Base-by-base conservation (phyloP, 2,888 invertebrate species). In the Parascotia fuliginaria region DNA sequence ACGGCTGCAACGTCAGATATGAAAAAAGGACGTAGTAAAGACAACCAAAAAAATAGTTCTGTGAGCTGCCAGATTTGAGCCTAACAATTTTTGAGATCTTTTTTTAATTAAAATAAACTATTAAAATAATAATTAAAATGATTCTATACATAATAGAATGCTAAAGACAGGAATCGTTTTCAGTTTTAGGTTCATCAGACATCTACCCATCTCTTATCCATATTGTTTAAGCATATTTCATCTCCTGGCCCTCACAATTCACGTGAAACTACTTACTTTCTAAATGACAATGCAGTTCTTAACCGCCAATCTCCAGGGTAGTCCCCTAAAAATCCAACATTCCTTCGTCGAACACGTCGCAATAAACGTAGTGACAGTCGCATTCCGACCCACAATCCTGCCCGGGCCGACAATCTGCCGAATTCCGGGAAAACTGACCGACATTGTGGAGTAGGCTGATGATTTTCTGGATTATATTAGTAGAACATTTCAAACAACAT, bases 351-450 rank as follows among this genome's bases (percentile, higher is more conserved):
- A 83, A 84, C 81, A 84, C 80, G 78, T 83, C 79, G 90, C 89
- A 91, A 90, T 91, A 91, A 89, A 86, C 80, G 85, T 80, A 85
- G 90, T 91, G 91, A 91, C 89, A 88, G 65, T 80, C 74, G 74
- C 89, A 88, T 89, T 89, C 87, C 84, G 55, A 72, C 72, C 76
- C 57, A 68, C 79, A 88, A 89, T 89, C 87, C 84, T 59, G 76
- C 70, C 78, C 53, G 68, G 79, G 78, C 70, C 70, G 75, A 81
- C 87, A 90, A 89, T 90, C 89, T 84, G 83, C 82, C 77, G 83
- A 86, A 89, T 89, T 85, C 88, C 66, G 7, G 12, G 12, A 34
- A 47, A 34, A 60, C 69, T 67, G 67, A 66, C 67, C 66, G 64
- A 65, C 65, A 66, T 66, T 60, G 44, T 51, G 43, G 54, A 59